Base-by-base conservation (phyloP, 2,888 invertebrate genomes). In the Saturnia pavonia region DNA sequence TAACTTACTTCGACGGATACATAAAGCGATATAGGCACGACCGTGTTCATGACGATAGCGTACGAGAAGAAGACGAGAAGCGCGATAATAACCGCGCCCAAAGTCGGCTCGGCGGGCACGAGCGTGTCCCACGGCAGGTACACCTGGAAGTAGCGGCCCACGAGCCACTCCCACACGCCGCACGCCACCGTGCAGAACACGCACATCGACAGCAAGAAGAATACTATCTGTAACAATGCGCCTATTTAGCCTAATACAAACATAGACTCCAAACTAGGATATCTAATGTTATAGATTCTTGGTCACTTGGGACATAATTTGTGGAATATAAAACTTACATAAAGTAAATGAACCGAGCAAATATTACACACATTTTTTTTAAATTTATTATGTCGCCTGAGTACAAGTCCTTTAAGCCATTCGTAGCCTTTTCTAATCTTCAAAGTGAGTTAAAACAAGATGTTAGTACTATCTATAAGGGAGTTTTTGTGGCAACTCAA, bases 1-100 rank as follows among this genome's bases (percentile, higher is more conserved):
- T 34, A n/a, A 86, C 94, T 90, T 79, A 97, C 99, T 96, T 99
- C 97, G 83, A 97, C 97, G 86, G 97, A 97, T 86, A 99, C 99
- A 94, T 99, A 99, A 76, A 99, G 96, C 83, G 99, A 99, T 91
- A 99, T 99, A 94, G 99, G 99, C 95, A 99, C 99, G 85, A 99
- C 99, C 85, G 99, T 99, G 95, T 99, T 99, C 92, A 99, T 96
- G 83, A 99, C 98, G 91, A 99, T 99, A 86, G 99, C 98, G 94
- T 99, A 99, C 54, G 99, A 99, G 95, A 99, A 99, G 96, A 99
- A 99, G 78, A 99, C 98, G 79, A 99, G 96, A 81, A 99, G 95
- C 77, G 99, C 98, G 85, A 99, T 99, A 82, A 99, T 97, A 77
- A 98, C 96, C 79, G 98, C 97, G 82, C 98, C 98, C 78, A 96